phyloP scores from a whole-genome alignment of 2,797 vertebrate species.

The Botia almorhae region DNA sequence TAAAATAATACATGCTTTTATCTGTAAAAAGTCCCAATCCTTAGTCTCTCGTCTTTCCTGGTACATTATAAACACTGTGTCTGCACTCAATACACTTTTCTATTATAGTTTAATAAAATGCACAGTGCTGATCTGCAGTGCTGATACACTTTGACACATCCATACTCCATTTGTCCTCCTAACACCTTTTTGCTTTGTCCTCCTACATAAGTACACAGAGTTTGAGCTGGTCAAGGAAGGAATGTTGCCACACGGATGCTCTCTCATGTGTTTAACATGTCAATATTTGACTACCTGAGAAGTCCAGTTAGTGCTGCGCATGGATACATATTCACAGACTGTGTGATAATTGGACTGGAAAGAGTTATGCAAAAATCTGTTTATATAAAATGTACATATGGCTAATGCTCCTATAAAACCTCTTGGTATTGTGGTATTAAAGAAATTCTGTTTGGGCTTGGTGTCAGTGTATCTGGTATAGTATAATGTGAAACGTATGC shows the following conservation, averaged over 20 bases:
- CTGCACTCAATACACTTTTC: neutral
- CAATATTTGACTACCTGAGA: slow-evolving; percentile 75
- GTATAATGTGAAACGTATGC: slow-evolving; percentile 15
- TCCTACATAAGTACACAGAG: neutral
- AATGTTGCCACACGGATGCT: neutral
- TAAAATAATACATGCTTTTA: neutral
- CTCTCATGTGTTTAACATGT: slow-evolving; percentile 62
- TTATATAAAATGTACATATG: neutral
- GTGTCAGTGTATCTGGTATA: slow-evolving; percentile 27
- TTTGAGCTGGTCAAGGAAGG: neutral
- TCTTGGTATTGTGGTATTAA: neutral
- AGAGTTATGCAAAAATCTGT: neutral
- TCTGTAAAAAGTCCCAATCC: neutral
- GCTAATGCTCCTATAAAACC: neutral
- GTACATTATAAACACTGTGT: neutral
- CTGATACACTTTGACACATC: neutral
- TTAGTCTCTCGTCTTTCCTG: no score
- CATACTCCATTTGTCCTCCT: no score
- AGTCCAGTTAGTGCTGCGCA: slow-evolving; percentile 57
- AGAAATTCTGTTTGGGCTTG: neutral
- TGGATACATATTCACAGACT: slow-evolving; percentile 16
- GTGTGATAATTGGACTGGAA: neutral
- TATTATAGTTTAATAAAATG: neutral
- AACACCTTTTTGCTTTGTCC: neutral
- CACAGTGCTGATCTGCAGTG: neutral